Conservation (phyloP, 2,888 invertebrate species). For the Nymphalis c-album region DNA sequence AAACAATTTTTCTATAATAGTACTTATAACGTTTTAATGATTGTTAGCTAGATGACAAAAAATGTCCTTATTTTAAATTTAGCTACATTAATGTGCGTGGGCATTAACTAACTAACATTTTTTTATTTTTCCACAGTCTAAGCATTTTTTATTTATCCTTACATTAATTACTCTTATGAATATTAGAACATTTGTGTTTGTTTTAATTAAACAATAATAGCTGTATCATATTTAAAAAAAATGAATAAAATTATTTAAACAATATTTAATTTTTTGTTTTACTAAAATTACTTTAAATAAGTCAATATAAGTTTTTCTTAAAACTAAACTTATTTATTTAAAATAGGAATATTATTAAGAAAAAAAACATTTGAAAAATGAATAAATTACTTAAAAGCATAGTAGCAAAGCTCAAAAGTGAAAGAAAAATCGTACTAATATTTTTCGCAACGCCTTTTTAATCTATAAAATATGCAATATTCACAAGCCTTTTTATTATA, state of each 20-base stretch:
- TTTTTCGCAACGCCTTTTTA: slow-evolving; percentile 39
- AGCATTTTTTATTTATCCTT: slow-evolving; percentile 47
- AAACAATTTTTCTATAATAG: slow-evolving; percentile 1
- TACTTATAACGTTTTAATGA: slow-evolving; percentile 11
- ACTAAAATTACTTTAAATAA: slow-evolving; percentile 5
- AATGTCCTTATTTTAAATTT: slow-evolving; percentile 41
- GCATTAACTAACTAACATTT: slow-evolving; percentile 52
- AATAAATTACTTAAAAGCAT: slow-evolving; percentile 34
- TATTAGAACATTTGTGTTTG: slow-evolving; percentile 22
- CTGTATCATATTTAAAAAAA: not conserved
- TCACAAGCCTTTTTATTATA: slow-evolving; percentile 63
- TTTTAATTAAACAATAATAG: slow-evolving; percentile 14
- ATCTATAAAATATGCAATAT: slow-evolving; percentile 57
- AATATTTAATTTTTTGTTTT: slow-evolving; percentile 3
- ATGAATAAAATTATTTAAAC: slow-evolving; percentile 15
- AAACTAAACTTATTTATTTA: slow-evolving; percentile 21
- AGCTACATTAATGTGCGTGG: slow-evolving; percentile 63
- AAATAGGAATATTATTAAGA: slow-evolving; percentile 27
- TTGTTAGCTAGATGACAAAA: slow-evolving; percentile 35
- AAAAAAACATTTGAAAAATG: slow-evolving; percentile 22
- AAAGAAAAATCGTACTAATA: slow-evolving; percentile 28
- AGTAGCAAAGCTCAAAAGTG: slow-evolving; percentile 39
- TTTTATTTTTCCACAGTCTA: slow-evolving; percentile 56
- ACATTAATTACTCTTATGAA: slow-evolving; percentile 40
- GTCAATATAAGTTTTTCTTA: slow-evolving; percentile 18